Evolutionary conservation across 2,797 vertebrate species (phyloP).

Genomic region (Salarias fasciatus): DNA sequence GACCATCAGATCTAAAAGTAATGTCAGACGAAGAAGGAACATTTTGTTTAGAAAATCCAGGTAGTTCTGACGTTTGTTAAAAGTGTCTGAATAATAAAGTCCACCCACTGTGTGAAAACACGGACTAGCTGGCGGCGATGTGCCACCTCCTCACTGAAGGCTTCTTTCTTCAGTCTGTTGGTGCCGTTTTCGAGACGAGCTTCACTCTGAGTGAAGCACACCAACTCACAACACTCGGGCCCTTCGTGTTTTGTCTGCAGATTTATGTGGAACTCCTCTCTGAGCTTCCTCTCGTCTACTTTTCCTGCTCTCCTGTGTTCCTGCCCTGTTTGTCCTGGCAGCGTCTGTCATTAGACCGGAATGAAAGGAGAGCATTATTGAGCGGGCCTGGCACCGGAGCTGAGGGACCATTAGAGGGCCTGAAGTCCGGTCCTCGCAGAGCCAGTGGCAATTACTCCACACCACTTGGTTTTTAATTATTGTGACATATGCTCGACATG

Average conservation of each 20-base stretch:
- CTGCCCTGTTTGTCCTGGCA: conserved; percentile 55
- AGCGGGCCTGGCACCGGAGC: conserved; percentile 56
- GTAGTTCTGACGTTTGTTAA: too few relatives aligned
- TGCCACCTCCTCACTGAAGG: too few relatives aligned
- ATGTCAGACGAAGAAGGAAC: too few relatives aligned
- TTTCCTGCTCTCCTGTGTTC: conserved; percentile 17
- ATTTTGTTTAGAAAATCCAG: too few relatives aligned
- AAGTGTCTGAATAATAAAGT: too few relatives aligned
- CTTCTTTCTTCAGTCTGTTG: too few relatives aligned
- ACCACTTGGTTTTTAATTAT: conserved; percentile 69
- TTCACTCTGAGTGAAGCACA: too few relatives aligned
- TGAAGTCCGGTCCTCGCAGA: conserved; percentile 34
- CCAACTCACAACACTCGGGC: background rate
- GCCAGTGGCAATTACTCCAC: conserved; percentile 64
- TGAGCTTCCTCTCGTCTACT: conserved; percentile 23
- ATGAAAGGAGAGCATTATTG: conserved; percentile 77
- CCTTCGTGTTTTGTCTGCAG: conserved; percentile 24
- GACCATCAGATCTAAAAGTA: too few relatives aligned
- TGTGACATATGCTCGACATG: conserved; percentile 67
- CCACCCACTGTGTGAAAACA: too few relatives aligned
- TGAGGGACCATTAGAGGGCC: conserved; percentile 59
- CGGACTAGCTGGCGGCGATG: too few relatives aligned
- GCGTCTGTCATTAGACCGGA: conserved; percentile 61
- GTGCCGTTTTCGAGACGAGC: too few relatives aligned
- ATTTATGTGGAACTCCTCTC: conserved; percentile 34